phyloP scores from a whole-genome alignment of 2,113 vertebrate genomes.

The Hucho hucho region DNA sequence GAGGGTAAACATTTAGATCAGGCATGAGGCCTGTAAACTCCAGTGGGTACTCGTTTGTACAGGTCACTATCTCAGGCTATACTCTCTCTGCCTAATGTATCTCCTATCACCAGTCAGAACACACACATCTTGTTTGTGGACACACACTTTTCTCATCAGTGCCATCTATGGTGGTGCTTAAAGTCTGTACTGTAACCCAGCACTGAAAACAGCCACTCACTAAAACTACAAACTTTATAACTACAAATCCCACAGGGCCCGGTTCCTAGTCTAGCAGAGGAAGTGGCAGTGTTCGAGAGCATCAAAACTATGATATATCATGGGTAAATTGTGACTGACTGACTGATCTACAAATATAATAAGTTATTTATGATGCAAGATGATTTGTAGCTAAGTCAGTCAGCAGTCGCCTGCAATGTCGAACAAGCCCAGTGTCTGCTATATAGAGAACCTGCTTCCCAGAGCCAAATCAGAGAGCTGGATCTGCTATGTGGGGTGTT shows the following conservation, averaged over 20 bases:
- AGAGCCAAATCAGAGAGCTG: neutral
- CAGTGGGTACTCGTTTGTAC: neutral
- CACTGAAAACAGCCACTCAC: constrained; percentile 23
- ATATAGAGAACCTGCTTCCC: neutral
- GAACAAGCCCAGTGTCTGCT: neutral
- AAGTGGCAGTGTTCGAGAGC: neutral
- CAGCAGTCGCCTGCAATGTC: too few relatives aligned
- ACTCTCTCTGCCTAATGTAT: neutral
- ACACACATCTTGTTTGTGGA: constrained; percentile 18
- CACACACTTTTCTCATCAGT: constrained; percentile 37
- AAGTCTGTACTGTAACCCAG: constrained; percentile 44
- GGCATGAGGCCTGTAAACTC: neutral
- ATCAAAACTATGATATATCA: too few relatives aligned
- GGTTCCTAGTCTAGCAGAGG: neutral
- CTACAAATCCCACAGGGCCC: neutral
- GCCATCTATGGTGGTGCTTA: constrained; percentile 53
- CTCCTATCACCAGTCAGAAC: neutral
- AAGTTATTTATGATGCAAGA: too few relatives aligned
- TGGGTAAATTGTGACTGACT: too few relatives aligned
- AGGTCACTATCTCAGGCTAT: neutral
- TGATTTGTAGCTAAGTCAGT: too few relatives aligned
- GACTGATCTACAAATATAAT: too few relatives aligned
- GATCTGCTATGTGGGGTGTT: neutral
- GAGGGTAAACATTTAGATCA: neutral
- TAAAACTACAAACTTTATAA: neutral